Percentiles rank a stretch among this genome's conserved stretches.
Evolutionary conservation across 2,113 vertebrate genomes (phyloP).

Genomic region (Balaenoptera acutorostrata): DNA sequence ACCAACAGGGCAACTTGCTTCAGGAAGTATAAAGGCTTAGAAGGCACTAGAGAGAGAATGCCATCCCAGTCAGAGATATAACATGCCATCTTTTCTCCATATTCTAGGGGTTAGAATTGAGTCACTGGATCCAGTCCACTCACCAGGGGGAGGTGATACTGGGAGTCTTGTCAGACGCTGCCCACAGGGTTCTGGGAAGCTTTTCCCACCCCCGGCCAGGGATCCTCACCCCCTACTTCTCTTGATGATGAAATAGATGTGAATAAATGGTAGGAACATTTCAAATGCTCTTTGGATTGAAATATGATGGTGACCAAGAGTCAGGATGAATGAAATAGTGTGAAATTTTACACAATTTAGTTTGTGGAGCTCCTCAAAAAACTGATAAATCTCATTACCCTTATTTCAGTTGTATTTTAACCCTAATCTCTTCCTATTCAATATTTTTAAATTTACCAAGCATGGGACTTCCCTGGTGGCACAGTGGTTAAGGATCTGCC

Average conservation of each 20-base stretch:
- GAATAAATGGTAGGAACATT: background rate
- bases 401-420: background rate
- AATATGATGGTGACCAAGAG: background rate
- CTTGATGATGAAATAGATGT: background rate
- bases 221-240: accelerated
- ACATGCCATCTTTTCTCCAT: background rate
- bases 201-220: background rate
- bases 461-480: background rate
- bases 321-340: background rate
- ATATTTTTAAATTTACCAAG: background rate
- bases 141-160: background rate
- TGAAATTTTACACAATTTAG: background rate
- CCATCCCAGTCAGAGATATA: background rate
- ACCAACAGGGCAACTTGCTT: background rate
- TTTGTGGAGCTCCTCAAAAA: background rate
- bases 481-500: no score
- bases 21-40: background rate
- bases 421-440: background rate
- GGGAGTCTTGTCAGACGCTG: background rate
- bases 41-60: background rate
- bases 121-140: background rate
- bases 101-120: background rate
- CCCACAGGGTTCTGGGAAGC: background rate
- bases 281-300: background rate
- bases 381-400: background rate